Evolutionary conservation across 2,113 vertebrate genomes (phyloP).

Genomic region (Tapirus terrestris): DNA sequence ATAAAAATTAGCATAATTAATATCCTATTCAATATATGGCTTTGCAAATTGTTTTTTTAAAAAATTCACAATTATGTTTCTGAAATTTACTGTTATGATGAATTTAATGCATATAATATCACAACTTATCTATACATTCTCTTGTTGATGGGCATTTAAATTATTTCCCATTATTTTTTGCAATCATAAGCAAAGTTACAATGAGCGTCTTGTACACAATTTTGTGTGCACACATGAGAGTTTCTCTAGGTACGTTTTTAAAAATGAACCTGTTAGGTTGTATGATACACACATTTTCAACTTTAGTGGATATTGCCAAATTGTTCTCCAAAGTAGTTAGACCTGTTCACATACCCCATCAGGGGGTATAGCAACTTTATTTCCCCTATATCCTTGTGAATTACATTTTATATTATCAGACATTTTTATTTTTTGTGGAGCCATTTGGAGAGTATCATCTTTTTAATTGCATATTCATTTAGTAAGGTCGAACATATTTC

Average conservation of each 20-base stretch:
- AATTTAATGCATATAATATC: neutral
- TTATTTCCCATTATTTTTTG: neutral
- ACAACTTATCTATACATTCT: neutral
- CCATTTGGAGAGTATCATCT: neutral
- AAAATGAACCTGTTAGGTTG: neutral
- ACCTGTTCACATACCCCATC: neutral
- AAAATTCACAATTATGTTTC: neutral
- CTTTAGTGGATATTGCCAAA: neutral
- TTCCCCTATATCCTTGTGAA: neutral
- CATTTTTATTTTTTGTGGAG: constrained; percentile 7
- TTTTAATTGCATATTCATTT: neutral
- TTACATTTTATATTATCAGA: neutral
- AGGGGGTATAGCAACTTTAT: neutral
- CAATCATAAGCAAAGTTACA: neutral
- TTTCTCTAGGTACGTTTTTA: neutral
- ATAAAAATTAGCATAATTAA: neutral
- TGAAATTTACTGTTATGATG: neutral
- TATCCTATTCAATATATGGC: neutral
- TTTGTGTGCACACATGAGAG: neutral
- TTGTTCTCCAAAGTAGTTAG: neutral
- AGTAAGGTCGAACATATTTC: neutral
- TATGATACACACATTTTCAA: neutral
- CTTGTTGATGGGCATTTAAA: constrained; percentile 3
- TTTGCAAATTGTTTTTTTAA: neutral
- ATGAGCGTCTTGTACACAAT: neutral